A percentile compares a stretch with the other conserved stretches of the same genome.
These are phyloP conservation scores for Tachysurus fulvidraco DNA, from an alignment of 2,113 vertebrate species.

Conservation along the genomic window DNA sequence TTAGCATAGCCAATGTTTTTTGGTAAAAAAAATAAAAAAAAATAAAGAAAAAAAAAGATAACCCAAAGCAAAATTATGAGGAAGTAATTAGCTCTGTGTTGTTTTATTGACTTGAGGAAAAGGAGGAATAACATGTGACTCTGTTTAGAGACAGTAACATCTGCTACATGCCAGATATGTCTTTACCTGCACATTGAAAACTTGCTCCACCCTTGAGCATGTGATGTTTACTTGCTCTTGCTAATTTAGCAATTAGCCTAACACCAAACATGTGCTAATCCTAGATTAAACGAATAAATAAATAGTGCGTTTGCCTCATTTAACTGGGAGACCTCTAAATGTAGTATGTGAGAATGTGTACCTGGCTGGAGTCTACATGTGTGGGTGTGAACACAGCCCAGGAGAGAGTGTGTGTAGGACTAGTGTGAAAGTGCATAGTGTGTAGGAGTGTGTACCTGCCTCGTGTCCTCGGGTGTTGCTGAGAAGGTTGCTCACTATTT, in stretches of 20 bases:
- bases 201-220: not conserved
- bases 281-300: not conserved
- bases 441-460: constrained; percentile 16
- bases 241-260: not conserved
- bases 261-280: not conserved
- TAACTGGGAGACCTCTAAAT: not conserved
- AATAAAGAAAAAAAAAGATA: too few relatives aligned
- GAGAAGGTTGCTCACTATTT: not conserved
- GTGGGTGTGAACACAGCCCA: constrained; percentile 90
- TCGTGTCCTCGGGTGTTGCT: not conserved
- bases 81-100: too few relatives aligned
- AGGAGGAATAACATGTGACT: too few relatives aligned
- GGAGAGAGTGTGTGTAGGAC: constrained; percentile 77
- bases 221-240: not conserved
- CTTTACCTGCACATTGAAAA: too few relatives aligned
- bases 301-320: not conserved
- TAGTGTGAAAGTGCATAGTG: constrained; percentile 1
- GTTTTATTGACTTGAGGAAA: too few relatives aligned
- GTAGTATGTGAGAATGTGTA: constrained; percentile 51
- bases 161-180: too few relatives aligned
- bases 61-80: too few relatives aligned
- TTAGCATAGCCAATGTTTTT: too few relatives aligned
- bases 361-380: constrained; percentile 91
- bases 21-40: too few relatives aligned
- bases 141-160: too few relatives aligned